Conservation (phyloP, 2,113 vertebrate genomes). For the Aegotheles bennettii region DNA sequence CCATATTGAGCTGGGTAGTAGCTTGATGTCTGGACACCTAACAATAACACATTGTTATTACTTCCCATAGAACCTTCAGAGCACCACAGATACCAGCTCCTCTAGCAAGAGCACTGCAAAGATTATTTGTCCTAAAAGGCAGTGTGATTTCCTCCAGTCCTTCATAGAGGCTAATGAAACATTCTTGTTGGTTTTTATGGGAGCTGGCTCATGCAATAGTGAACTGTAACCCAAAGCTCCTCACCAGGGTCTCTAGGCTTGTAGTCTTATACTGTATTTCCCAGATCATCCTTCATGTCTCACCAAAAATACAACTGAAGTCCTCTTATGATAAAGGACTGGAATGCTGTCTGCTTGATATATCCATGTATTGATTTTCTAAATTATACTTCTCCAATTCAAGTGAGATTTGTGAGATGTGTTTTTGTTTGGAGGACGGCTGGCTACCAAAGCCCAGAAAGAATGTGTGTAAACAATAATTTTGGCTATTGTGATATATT, state of each 20-base stretch:
- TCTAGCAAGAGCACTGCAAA: not conserved
- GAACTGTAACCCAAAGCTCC: not conserved
- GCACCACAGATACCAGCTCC: not conserved
- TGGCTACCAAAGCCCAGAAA: constrained; percentile 3
- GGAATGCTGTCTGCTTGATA: not conserved
- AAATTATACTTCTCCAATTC: not conserved
- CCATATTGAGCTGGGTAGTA: not conserved
- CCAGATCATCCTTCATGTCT: not conserved
- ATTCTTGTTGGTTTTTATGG: not conserved
- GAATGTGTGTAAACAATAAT: constrained; percentile 3
- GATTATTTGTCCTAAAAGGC: not conserved
- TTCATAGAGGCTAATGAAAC: not conserved
- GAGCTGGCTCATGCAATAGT: not conserved
- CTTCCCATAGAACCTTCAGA: not conserved
- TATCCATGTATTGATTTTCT: not conserved
- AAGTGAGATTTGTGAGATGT: not conserved
- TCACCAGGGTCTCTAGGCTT: not conserved
- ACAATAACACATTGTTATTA: not conserved
- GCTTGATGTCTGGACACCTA: not conserved
- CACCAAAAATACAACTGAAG: not conserved
- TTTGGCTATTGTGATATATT: not conserved
- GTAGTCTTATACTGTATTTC: not conserved
- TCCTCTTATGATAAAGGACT: not conserved
- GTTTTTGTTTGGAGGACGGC: constrained; percentile 5
- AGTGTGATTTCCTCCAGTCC: not conserved